A percentile compares a stretch with the other conserved stretches of the same genome.
phyloP scores from a whole-genome alignment of 1,140 invertebrate species.

The Caenorhabditis latens region DNA sequence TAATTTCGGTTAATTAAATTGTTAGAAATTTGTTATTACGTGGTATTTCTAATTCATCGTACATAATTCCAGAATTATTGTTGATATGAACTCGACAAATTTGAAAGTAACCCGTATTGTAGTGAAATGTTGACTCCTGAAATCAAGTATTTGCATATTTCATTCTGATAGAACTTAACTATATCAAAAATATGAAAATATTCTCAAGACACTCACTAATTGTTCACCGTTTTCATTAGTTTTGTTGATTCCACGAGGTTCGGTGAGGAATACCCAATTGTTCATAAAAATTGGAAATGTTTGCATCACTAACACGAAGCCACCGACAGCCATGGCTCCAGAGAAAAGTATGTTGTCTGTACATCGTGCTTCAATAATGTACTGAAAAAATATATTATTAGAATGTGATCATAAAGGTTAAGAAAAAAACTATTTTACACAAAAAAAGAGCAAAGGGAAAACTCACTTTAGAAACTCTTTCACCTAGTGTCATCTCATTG shows the following conservation, averaged over 20 bases:
- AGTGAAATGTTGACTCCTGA: conserved; percentile 68
- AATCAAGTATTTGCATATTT: conserved; percentile 5
- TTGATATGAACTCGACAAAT: conserved; percentile 65
- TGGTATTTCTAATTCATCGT: conserved; percentile 50
- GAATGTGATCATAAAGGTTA: not conserved
- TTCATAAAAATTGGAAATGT: conserved; percentile 69
- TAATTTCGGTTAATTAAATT: not conserved
- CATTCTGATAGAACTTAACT: not conserved
- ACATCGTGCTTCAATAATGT: conserved; percentile 64
- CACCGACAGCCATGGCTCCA: conserved; percentile 57
- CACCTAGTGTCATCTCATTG: conserved; percentile 30
- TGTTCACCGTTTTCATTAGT: conserved; percentile 69
- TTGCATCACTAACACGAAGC: conserved; percentile 65
- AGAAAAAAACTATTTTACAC: not conserved
- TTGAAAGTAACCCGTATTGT: conserved; percentile 70
- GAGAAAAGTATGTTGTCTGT: conserved; percentile 65
- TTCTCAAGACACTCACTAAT: conserved; percentile 56
- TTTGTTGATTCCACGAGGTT: conserved; percentile 68
- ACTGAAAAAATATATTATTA: conserved; percentile 57
- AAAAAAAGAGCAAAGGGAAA: not conserved
- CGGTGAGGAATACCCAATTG: conserved; percentile 69
- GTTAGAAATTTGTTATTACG: not conserved
- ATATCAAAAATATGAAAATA: not conserved
- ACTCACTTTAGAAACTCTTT: conserved; percentile 31
- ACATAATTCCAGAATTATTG: conserved; percentile 59